phyloP scores from a whole-genome alignment of 2,888 invertebrate species.

The Phania funesta region DNA sequence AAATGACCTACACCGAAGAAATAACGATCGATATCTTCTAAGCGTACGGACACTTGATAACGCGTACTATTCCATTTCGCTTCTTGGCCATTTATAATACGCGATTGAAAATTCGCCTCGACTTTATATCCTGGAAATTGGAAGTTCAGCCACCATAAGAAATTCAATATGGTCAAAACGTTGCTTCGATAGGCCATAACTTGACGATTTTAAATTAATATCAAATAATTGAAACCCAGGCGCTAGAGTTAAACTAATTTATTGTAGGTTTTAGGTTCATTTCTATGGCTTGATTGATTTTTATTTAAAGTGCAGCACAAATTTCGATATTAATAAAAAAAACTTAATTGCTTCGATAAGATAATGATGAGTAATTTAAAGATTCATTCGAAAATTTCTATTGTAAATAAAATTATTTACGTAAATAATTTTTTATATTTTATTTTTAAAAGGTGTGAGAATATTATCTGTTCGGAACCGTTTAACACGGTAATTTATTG shows the following conservation, averaged over 20 bases:
- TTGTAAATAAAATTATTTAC: slow-evolving; percentile 11
- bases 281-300: slow-evolving; percentile 2
- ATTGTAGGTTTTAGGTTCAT: slow-evolving; percentile 9
- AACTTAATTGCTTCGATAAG: slow-evolving; percentile 43
- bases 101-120: slow-evolving; percentile 20
- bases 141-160: not conserved
- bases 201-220: not conserved
- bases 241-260: not conserved
- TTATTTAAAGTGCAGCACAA: not conserved
- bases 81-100: slow-evolving; percentile 71
- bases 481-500: too few species aligned
- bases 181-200: not conserved
- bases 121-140: not conserved
- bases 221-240: not conserved
- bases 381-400: slow-evolving; percentile 23
- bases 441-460: too few species aligned
- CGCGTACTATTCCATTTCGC: slow-evolving; percentile 70
- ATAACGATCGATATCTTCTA: slow-evolving; percentile 70
- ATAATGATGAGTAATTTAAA: slow-evolving; percentile 39
- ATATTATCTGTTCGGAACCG: too few species aligned
- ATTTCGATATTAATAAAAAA: slow-evolving; percentile 27
- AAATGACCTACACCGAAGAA: slow-evolving; percentile 77
- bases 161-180: not conserved
- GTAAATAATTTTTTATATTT: too few species aligned
- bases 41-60: slow-evolving; percentile 75